Base-by-base conservation (phyloP, 2,888 invertebrate genomes). In the Dynastes tityus region DNA sequence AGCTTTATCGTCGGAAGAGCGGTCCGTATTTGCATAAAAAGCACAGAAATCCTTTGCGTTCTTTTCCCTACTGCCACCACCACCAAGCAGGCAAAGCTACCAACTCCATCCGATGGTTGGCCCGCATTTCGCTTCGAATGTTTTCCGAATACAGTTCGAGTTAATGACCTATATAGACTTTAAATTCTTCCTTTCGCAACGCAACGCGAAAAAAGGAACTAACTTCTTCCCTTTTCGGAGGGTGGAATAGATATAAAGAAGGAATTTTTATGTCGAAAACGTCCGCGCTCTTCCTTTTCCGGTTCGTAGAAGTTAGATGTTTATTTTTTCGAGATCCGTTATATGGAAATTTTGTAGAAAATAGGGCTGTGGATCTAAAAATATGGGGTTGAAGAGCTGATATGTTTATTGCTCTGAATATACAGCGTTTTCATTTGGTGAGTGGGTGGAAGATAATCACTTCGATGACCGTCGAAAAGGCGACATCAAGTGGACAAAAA, bases 1-100 rank as follows among this genome's bases (percentile, higher is more conserved):
- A 80, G 77, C 82, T 82, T 83, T 82, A 81, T 79, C 80, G 82
- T 79, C 32, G 51, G 32, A 64, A 29, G 51, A 37, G 76, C 16
- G 61, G 63, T 37, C 63, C 61, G 40, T 71, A 79, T 76, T 77
- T 74, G 64, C 71, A 61, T 78, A 76, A 51, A 75, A 78, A 73
- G 76, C 73, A 40, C 67, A 22, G 45, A 67, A 67, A 67, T 67
- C 45, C 67, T 11, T 37, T 37, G 65, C 67, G 45, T 55, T 45
- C 29, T 58, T 45, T 67, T 68, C 22, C 49, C 13, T 61, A 37
- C 45, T 11, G 32, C 32, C 32, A 5, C 32, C 5, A 37, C 5
- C 32, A 37, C 32, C 32, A 37, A 5, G 32, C 32, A 37, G 2
- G 32, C 32, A 37, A 22, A 5, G 32, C 32, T 37, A 37, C 5